phyloP scores from a whole-genome alignment of 2,797 vertebrate genomes.

The Erethizon dorsatum region DNA sequence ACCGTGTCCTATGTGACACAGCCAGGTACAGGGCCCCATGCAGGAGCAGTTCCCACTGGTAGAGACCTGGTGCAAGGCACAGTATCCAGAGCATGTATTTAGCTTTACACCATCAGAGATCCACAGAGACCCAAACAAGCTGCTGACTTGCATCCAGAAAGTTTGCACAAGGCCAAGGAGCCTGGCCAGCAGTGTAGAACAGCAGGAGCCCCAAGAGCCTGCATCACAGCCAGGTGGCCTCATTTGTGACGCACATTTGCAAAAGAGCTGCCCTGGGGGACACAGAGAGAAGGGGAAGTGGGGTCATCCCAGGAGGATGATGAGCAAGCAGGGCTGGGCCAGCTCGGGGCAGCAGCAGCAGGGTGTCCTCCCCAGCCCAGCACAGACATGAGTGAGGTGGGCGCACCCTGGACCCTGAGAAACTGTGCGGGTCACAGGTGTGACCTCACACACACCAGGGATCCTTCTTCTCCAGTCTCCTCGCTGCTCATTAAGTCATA shows the following conservation, averaged over 20 bases:
- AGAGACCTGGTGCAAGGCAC: background rate
- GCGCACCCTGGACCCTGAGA: background rate
- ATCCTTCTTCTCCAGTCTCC: background rate
- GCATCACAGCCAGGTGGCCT: background rate
- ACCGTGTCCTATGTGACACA: accelerated
- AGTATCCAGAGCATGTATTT: background rate
- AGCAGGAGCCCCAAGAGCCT: too few species aligned
- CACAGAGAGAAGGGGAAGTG: background rate
- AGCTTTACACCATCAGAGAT: background rate
- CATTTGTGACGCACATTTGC: background rate
- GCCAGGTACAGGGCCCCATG: background rate
- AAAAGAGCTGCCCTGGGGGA: background rate
- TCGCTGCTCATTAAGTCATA: background rate
- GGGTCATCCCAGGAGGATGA: background rate
- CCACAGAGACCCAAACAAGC: background rate
- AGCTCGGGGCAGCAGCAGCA: background rate
- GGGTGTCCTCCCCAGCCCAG: background rate
- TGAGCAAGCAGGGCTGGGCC: background rate
- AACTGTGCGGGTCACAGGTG: background rate
- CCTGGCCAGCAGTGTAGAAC: background rate
- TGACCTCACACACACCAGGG: background rate
- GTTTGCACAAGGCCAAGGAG: background rate
- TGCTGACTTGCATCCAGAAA: background rate
- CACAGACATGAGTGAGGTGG: background rate
- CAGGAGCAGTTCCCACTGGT: accelerated